Conservation (phyloP, 2,113 vertebrate species). For the Sterrhoptilus dennistouni region DNA sequence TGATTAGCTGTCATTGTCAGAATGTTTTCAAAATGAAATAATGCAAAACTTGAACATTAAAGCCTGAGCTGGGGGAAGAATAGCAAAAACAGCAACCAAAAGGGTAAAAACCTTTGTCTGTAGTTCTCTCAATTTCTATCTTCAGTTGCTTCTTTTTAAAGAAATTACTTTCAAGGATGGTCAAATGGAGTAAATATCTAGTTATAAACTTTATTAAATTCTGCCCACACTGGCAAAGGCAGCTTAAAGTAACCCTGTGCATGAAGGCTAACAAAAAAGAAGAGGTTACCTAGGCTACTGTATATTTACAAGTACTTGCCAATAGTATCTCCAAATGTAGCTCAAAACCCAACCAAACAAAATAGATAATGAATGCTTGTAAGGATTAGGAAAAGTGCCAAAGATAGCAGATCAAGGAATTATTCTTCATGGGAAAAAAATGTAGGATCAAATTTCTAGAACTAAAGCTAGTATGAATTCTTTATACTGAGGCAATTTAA, state of each 20-base stretch:
- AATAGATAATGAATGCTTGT: conserved; percentile 57
- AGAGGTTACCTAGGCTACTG: conserved; percentile 48
- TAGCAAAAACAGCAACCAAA: background rate
- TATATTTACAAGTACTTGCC: conserved; percentile 44
- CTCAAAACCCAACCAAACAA: conserved; percentile 54
- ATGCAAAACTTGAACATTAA: background rate
- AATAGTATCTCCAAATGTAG: conserved; percentile 43
- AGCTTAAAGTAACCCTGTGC: conserved; percentile 12
- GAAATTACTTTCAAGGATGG: background rate
- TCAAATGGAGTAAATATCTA: background rate
- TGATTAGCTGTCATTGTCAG: background rate
- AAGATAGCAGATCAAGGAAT: conserved; percentile 60
- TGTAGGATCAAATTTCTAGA: conserved; percentile 47
- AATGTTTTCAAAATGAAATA: background rate
- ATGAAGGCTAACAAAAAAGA: conserved; percentile 13
- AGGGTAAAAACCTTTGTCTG: background rate
- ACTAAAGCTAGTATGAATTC: background rate
- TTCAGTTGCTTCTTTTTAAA: background rate
- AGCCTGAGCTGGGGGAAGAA: background rate
- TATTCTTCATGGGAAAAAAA: conserved; percentile 45
- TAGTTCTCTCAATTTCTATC: background rate
- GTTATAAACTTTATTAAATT: background rate
- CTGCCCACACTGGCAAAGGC: background rate
- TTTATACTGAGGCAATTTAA: conserved; percentile 18
- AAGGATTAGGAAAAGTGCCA: conserved; percentile 57